phyloP scores from a whole-genome alignment of 2,113 vertebrate genomes.

The Triplophysa dalaica region DNA sequence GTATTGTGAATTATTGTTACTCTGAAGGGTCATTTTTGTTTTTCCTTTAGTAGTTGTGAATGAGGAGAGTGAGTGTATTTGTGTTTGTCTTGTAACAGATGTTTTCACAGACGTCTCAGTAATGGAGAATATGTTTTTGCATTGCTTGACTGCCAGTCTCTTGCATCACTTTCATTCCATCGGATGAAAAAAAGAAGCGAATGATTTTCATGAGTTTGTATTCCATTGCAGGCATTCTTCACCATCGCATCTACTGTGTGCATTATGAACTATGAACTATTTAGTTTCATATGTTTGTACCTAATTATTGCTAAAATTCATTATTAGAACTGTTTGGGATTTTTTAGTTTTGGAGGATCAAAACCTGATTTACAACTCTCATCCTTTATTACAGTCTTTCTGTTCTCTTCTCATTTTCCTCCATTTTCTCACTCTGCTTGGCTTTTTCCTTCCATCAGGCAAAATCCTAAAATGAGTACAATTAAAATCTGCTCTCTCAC shows the following conservation, averaged over 20 bases:
- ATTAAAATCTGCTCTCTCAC: conserved; percentile 29
- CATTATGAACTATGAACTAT: no score
- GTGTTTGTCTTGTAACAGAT: conserved; percentile 48
- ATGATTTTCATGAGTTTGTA: no score
- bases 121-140: conserved; percentile 14
- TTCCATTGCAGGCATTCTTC: no score
- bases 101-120: conserved; percentile 50
- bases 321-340: no score
- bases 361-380: not conserved
- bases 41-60: conserved; percentile 26
- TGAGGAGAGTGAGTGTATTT: not conserved
- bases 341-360: no score
- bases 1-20: not conserved
- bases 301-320: no score
- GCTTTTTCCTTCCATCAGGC: conserved; percentile 27
- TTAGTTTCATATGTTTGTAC: no score
- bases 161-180: conserved; percentile 1
- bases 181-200: no score
- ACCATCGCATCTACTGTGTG: no score
- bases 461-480: conserved; percentile 41
- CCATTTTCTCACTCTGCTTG: not conserved
- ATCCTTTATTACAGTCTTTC: not conserved
- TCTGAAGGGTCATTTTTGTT: not conserved
- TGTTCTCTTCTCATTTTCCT: not conserved
- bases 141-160: conserved; percentile 46